Conservation (phyloP, 2,113 vertebrate species). For the Bungarus multicinctus region DNA sequence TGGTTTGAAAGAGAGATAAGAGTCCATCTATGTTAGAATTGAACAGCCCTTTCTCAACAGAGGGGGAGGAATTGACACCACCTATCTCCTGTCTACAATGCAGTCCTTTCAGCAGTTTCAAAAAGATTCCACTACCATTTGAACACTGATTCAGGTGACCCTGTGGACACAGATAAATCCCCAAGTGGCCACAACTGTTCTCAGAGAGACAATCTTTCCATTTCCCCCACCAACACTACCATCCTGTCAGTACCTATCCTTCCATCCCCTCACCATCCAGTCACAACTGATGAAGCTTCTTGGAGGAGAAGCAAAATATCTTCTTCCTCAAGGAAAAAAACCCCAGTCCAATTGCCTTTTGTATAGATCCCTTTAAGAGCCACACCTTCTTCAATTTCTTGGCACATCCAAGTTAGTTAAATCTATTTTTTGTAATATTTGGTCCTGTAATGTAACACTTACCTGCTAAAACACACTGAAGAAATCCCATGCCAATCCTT, state of each 20-base stretch:
- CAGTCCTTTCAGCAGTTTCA: background rate
- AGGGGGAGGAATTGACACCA: background rate
- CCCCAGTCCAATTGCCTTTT: background rate
- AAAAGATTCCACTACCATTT: background rate
- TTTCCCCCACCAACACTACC: too few species aligned
- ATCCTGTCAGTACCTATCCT: background rate
- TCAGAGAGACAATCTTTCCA: background rate
- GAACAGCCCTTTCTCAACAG: background rate
- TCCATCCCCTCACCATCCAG: background rate
- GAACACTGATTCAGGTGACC: background rate
- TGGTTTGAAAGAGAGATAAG: background rate
- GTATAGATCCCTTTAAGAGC: background rate
- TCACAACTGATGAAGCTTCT: background rate
- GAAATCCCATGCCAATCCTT: background rate
- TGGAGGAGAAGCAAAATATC: background rate
- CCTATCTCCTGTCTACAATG: background rate
- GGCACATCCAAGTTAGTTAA: background rate
- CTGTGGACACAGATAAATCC: background rate
- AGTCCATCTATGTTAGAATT: background rate
- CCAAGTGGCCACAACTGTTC: background rate
- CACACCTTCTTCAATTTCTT: background rate
- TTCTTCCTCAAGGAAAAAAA: background rate
- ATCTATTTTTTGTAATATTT: background rate
- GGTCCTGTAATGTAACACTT: background rate
- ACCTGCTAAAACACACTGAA: background rate